phyloP scores from a whole-genome alignment of 2,113 vertebrate genomes.

The Anhinga rufa region DNA sequence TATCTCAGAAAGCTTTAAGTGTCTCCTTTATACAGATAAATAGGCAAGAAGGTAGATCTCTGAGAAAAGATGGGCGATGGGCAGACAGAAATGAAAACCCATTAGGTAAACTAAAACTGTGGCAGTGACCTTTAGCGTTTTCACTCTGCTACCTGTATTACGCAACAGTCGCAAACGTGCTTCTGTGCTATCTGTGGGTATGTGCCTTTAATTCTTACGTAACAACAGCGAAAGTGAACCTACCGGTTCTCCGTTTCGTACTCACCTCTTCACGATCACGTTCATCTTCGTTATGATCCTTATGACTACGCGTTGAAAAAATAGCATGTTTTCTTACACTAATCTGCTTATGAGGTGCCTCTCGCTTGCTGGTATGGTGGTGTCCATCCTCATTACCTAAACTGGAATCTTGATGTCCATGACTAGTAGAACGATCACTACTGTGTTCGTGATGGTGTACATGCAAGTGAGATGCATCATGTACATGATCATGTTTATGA shows the following conservation, averaged over 20 bases:
- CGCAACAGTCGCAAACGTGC: fast-evolving
- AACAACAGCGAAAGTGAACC: neutral
- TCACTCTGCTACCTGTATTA: neutral
- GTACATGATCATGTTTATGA: conserved; percentile 58
- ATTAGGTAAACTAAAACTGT: neutral
- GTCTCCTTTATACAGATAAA: neutral
- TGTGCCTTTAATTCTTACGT: fast-evolving
- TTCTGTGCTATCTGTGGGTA: neutral
- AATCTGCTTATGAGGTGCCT: conserved; percentile 64
- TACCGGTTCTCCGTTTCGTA: neutral
- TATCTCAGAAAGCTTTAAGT: neutral
- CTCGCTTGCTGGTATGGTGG: conserved; percentile 68
- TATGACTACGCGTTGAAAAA: conserved; percentile 15
- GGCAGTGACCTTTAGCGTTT: neutral
- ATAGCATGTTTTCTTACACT: conserved; percentile 57
- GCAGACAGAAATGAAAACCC: neutral
- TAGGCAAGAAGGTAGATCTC: neutral
- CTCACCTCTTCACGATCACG: conserved; percentile 71
- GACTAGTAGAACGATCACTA: conserved; percentile 14
- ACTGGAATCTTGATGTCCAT: conserved; percentile 51
- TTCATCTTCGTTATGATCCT: conserved; percentile 48
- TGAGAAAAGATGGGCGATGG: neutral
- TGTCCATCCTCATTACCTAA: conserved; percentile 33
- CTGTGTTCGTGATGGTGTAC: conserved; percentile 36
- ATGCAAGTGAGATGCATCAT: conserved; percentile 19